Evolutionary conservation across 2,113 vertebrate species (phyloP).

Genomic region (Peromyscus leucopus): DNA sequence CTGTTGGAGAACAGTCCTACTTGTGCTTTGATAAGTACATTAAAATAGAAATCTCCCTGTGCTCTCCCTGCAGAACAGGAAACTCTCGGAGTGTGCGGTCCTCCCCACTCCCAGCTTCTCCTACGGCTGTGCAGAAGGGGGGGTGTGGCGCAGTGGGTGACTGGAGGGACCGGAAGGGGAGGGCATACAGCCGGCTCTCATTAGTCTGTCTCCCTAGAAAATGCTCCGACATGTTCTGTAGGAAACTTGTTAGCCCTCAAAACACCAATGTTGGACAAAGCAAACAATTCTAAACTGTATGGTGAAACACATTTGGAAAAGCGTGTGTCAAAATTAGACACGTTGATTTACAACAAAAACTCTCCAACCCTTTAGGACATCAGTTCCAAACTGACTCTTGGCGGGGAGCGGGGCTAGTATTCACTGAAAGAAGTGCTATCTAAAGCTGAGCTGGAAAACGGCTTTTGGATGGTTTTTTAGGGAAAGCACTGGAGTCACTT

Average conservation of each 20-base stretch:
- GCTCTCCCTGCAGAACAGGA: neutral
- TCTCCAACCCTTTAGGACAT: neutral
- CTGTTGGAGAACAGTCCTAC: neutral
- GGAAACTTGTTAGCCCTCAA: neutral
- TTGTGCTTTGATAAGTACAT: neutral
- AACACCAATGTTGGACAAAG: constrained; percentile 12
- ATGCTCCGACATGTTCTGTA: neutral
- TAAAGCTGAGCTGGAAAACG: neutral
- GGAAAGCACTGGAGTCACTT: neutral
- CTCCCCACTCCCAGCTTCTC: constrained; percentile 4
- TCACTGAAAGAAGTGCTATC: neutral
- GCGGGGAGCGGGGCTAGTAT: neutral
- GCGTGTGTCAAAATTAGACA: constrained; percentile 2
- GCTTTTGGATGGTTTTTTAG: neutral
- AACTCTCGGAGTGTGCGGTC: neutral
- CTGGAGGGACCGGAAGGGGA: neutral
- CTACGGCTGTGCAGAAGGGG: neutral
- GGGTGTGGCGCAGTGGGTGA: neutral
- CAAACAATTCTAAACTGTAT: constrained; percentile 15
- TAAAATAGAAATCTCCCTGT: neutral
- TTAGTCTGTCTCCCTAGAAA: neutral
- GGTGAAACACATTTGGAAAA: constrained; percentile 23
- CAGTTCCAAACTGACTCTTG: neutral
- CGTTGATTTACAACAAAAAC: constrained; percentile 7
- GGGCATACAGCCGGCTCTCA: neutral